These are phyloP conservation scores for Solea solea DNA, from an alignment of 2,113 vertebrate genomes.

Conservation along the genomic window DNA sequence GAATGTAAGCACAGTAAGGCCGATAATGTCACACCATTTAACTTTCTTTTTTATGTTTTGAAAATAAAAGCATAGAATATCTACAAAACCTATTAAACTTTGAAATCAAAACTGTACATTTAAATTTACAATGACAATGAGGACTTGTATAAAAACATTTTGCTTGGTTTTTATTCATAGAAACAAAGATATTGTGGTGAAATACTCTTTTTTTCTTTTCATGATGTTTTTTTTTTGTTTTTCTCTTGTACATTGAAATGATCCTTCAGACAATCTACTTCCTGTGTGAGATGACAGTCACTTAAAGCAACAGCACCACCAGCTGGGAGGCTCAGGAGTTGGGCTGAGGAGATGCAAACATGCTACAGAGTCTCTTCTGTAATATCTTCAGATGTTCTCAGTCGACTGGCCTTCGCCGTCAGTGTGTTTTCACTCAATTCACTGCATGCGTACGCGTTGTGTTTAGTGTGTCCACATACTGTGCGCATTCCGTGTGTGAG, in stretches of 20 bases:
- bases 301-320: slow-evolving; percentile 71
- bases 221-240: slow-evolving; percentile 30
- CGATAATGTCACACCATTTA: slow-evolving; percentile 84
- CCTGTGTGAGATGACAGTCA: slow-evolving; percentile 58
- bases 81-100: slow-evolving; percentile 93
- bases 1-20: slow-evolving; percentile 83
- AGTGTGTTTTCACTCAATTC: slow-evolving; percentile 30
- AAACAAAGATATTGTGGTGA: slow-evolving; percentile 90
- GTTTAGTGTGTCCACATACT: slow-evolving; percentile 30
- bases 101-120: slow-evolving; percentile 99
- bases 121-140: slow-evolving; percentile 92
- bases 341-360: slow-evolving; percentile 66
- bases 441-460: slow-evolving; percentile 21
- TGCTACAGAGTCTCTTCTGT: slow-evolving; percentile 55
- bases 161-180: slow-evolving; percentile 86
- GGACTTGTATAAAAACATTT: slow-evolving; percentile 78
- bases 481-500: slow-evolving; percentile 34
- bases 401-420: slow-evolving; percentile 39
- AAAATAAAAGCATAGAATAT: slow-evolving; percentile 91
- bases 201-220: slow-evolving; percentile 49
- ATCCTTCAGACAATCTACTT: slow-evolving; percentile 63
- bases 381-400: slow-evolving; percentile 57
- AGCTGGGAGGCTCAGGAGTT: slow-evolving; percentile 59
- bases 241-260: slow-evolving; percentile 58
- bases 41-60: slow-evolving; percentile 61